phyloP scores from a whole-genome alignment of 1,140 invertebrate species.

The Dufourea novaeangliae region DNA sequence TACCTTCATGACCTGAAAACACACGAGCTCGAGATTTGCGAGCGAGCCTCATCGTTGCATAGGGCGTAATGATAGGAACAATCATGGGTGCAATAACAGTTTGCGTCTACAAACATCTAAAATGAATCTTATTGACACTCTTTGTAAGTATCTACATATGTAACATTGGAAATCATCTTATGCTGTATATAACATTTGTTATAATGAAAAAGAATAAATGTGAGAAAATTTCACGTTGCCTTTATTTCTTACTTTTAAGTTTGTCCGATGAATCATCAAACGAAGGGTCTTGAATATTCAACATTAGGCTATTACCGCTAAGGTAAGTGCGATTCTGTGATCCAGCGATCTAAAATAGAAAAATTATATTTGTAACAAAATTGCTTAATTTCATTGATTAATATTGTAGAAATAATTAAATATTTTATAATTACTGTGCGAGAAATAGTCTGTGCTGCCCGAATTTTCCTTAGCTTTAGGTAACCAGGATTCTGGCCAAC shows the following conservation, averaged over 20 bases:
- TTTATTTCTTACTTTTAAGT: conserved; percentile 90
- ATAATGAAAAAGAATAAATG: conserved; percentile 11
- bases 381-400: neutral
- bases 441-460: conserved; percentile 98
- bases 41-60: conserved; percentile 46
- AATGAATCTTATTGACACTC: conserved; percentile 58
- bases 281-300: conserved; percentile 96
- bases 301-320: conserved; percentile 95
- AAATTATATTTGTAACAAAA: conserved; percentile 29
- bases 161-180: conserved; percentile 29
- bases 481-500: conserved; percentile 98
- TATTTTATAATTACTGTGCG: conserved; percentile 88
- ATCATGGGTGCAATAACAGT: conserved; percentile 19
- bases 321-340: conserved; percentile 98
- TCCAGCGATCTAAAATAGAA: conserved; percentile 90
- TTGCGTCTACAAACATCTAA: conserved; percentile 30
- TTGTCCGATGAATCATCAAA: conserved; percentile 95
- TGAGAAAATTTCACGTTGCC: neutral
- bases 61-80: conserved; percentile 18
- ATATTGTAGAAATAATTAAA: neutral
- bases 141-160: conserved; percentile 37
- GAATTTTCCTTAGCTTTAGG: conserved; percentile 97
- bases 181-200: conserved; percentile 1
- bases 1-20: conserved; percentile 61
- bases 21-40: conserved; percentile 61